Evolutionary conservation across 37 sponge, comb jelly and placozoan species (phyloP).

Genomic region (Aphrocallistes beatrix): DNA sequence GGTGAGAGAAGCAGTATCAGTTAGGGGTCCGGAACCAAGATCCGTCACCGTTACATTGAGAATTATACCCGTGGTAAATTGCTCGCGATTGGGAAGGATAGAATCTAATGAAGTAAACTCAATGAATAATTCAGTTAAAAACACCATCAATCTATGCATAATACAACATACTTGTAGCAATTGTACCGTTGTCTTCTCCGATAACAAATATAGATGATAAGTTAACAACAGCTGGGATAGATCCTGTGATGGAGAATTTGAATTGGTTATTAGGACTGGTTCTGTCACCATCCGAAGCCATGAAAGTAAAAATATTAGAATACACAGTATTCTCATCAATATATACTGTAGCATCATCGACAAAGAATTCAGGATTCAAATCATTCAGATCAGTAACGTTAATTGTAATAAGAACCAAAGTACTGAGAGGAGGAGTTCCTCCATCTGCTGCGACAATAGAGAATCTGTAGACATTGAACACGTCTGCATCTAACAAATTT

Average conservation of each 20-base stretch:
- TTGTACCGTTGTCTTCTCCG: background rate
- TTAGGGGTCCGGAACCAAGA: background rate
- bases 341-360: background rate
- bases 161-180: background rate
- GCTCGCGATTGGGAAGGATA: background rate
- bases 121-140: no score
- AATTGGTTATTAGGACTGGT: constrained; percentile 13
- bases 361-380: background rate
- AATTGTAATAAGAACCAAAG: background rate
- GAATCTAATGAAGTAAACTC: no score
- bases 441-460: background rate
- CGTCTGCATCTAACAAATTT: background rate
- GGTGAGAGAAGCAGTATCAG: background rate
- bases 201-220: background rate
- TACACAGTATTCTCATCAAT: background rate
- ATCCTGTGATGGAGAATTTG: background rate
- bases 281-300: background rate
- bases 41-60: background rate
- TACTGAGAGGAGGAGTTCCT: constrained; percentile 2
- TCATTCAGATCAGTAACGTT: background rate
- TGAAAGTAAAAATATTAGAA: constrained; percentile 4
- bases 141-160: no score
- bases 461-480: background rate
- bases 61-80: background rate
- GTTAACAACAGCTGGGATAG: background rate